These are phyloP conservation scores for Parasteatoda tepidariorum DNA, from an alignment of 1,140 invertebrate species.

Conservation along the genomic window DNA sequence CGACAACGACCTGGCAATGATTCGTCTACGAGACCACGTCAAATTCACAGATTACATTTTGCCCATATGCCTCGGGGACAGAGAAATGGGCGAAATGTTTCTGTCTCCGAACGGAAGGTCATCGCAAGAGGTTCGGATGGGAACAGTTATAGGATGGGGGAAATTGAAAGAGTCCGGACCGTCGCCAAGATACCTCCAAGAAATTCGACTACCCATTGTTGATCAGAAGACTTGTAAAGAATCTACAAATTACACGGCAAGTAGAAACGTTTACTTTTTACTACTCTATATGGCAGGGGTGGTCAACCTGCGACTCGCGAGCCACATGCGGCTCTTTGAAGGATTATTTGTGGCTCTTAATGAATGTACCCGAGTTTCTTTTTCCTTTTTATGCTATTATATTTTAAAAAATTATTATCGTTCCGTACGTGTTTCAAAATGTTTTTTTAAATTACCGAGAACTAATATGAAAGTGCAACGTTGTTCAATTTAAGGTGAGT, in stretches of 20 bases:
- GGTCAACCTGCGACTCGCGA: too few species aligned
- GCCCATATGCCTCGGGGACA: constrained; percentile 64
- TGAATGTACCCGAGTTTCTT: too few species aligned
- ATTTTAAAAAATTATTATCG: too few species aligned
- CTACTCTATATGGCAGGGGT: too few species aligned
- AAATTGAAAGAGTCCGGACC: constrained; percentile 64
- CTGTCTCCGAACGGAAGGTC: not conserved
- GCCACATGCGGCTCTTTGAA: too few species aligned
- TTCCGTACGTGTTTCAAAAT: too few species aligned
- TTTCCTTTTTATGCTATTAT: too few species aligned
- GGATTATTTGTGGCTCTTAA: too few species aligned
- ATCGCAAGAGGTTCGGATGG: constrained; percentile 40
- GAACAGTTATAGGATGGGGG: constrained; percentile 65
- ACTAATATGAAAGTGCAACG: too few species aligned
- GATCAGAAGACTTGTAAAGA: constrained; percentile 58
- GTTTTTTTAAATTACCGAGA: too few species aligned
- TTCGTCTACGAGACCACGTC: constrained; percentile 66
- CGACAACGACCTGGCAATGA: constrained; percentile 81
- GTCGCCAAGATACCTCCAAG: constrained; percentile 63
- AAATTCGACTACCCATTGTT: constrained; percentile 65
- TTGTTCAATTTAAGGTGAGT: too few species aligned
- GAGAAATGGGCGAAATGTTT: constrained; percentile 28
- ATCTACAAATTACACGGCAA: constrained; percentile 62
- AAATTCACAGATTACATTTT: constrained; percentile 62
- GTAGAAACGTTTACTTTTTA: not conserved